Conservation (phyloP, 2,797 vertebrate species). For the Lacerta bilineata region DNA sequence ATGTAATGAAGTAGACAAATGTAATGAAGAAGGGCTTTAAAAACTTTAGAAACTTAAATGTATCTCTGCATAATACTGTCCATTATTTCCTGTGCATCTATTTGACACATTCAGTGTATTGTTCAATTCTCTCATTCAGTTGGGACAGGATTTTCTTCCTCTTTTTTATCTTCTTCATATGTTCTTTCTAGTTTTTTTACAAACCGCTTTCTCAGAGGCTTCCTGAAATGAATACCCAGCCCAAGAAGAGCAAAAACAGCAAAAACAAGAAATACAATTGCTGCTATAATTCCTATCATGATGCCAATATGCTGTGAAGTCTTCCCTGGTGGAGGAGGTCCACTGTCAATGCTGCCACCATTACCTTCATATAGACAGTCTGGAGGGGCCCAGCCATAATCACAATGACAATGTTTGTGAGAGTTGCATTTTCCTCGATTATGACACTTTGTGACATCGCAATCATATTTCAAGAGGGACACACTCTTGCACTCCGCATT, state of each 20-base stretch:
- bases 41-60: too few species aligned
- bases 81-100: neutral
- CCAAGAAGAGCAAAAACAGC: neutral
- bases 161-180: too few species aligned
- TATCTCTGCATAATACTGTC: neutral
- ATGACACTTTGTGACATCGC: slow-evolving; percentile 57
- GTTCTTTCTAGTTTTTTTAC: neutral
- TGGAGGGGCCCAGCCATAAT: slow-evolving; percentile 75
- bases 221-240: neutral
- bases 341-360: slow-evolving; percentile 80
- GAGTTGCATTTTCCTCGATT: slow-evolving; percentile 77
- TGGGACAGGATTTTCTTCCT: neutral
- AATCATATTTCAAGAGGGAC: slow-evolving; percentile 55
- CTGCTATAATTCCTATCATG: neutral
- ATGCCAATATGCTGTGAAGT: too few species aligned
- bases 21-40: too few species aligned
- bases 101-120: neutral
- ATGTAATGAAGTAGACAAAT: too few species aligned
- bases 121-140: neutral
- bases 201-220: rapidly evolving
- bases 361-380: slow-evolving; percentile 64
- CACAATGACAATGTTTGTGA: slow-evolving; percentile 80
- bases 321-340: slow-evolving; percentile 51
- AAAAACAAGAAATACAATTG: neutral
- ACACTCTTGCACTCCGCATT: slow-evolving; percentile 50